Conservation (phyloP, 37 sponge, comb jelly and placozoan genomes). For the Axinella damicornis region DNA sequence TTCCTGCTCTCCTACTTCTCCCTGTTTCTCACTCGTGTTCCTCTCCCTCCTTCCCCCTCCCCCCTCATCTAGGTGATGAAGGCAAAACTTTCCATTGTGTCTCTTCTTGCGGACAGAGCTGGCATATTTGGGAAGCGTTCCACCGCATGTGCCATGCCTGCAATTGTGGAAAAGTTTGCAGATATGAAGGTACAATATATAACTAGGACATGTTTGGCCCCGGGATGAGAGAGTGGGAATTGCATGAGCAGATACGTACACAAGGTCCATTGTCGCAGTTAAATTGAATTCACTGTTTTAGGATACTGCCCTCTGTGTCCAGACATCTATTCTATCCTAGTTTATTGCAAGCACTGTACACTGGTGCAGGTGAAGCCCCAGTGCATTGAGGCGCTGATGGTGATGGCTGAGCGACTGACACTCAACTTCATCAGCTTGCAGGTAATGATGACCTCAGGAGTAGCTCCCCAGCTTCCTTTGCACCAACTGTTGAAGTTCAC, state of each 20-base stretch:
- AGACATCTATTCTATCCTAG: too few species aligned
- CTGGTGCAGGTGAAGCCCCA: slow-evolving; percentile 43
- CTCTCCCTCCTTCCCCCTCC: neutral
- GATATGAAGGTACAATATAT: slow-evolving; percentile 73
- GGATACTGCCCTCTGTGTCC: neutral
- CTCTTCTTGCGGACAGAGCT: slow-evolving; percentile 61
- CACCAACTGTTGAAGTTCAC: too few species aligned
- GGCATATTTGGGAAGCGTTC: slow-evolving; percentile 81
- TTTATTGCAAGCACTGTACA: too few species aligned
- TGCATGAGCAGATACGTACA: too few species aligned
- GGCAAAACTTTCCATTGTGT: slow-evolving; percentile 72
- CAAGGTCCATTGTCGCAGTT: too few species aligned
- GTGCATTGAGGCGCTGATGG: slow-evolving; percentile 67
- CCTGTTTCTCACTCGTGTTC: neutral
- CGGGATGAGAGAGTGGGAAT: too few species aligned
- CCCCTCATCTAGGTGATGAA: slow-evolving; percentile 71
- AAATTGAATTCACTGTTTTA: neutral
- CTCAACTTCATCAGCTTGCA: slow-evolving; percentile 75
- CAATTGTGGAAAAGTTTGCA: slow-evolving; percentile 87
- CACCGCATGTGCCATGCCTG: slow-evolving; percentile 61
- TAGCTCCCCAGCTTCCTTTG: too few species aligned
- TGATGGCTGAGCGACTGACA: slow-evolving; percentile 61
- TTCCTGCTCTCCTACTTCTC: neutral
- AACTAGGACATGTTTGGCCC: too few species aligned
- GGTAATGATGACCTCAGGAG: slow-evolving; percentile 1